Conservation (phyloP, 2,888 invertebrate species). For the Hydrotaea cyrtoneurina region DNA sequence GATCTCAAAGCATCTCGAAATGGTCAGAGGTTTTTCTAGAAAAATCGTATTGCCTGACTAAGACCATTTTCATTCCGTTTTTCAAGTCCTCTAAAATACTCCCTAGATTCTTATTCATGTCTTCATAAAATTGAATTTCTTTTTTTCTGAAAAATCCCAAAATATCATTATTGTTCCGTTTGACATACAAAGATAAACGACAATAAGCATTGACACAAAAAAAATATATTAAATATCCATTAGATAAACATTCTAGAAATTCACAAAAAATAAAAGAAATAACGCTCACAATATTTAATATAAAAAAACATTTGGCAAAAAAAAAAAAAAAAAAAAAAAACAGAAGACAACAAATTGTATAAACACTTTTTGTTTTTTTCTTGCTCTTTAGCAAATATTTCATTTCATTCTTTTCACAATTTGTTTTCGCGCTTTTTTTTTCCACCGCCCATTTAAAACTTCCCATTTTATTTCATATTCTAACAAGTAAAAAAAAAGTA, state of each 20-base stretch:
- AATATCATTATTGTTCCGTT: too few species aligned
- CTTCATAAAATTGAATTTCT: too few species aligned
- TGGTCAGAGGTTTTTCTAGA: too few species aligned
- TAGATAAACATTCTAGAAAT: not conserved
- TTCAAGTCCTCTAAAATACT: too few species aligned
- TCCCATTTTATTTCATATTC: slow-evolving; percentile 11
- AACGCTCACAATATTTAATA: slow-evolving; percentile 3
- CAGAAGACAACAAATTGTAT: not conserved
- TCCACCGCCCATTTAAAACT: not conserved
- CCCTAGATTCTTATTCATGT: too few species aligned
- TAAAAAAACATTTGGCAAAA: not conserved
- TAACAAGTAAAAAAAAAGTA: not conserved
- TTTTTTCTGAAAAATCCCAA: too few species aligned
- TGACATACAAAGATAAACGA: too few species aligned
- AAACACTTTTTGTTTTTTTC: slow-evolving; percentile 15
- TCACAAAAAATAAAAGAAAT: not conserved
- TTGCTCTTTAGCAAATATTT: slow-evolving; percentile 15
- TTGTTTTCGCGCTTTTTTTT: slow-evolving; percentile 30
- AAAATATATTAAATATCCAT: not conserved
- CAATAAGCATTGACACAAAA: not conserved
- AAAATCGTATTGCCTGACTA: too few species aligned
- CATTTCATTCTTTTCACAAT: slow-evolving; percentile 23
- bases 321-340: too few species aligned
- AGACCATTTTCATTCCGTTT: too few species aligned
- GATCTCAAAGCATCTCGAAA: too few species aligned